Evolutionary conservation across 53 echinoderm and acorn worm species (phyloP), one percentile per base, ranked within the genome.

Genomic region (Crossaster papposus): DNA sequence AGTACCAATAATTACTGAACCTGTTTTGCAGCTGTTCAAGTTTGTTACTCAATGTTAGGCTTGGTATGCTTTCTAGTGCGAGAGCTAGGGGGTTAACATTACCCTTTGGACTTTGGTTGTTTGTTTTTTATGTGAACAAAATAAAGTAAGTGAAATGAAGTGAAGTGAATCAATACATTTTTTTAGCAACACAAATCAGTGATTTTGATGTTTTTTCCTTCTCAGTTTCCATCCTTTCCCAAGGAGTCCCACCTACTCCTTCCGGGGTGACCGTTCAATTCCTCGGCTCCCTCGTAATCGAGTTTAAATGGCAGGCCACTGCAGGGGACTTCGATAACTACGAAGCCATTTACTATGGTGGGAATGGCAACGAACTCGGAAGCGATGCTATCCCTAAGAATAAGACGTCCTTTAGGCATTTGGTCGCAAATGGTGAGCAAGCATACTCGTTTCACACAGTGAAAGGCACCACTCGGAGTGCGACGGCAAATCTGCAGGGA

Each of bases 301-400:
- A 85, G 72, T 85, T 72, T 4, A 29, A 50, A 30, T 85, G 85
- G 85, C 20, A 6, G 24, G 74, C 85, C 7, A 29, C 72, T 1
- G 54, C 23, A 1, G 85, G 85, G 0, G 85, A 85, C 85, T 85
- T 85, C 29, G 85, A 85, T 29, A 53, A 29, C 72, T 85, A 85
- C 72, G 51, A 72, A 23, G 29, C 50, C 6, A 0, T 72, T 3
- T 1, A 50, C 23, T 54, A 31, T 28, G 31, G 7, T 11, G 4
- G 24, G 51, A 3, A 0, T 1, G 44, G 28, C 38, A 23, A 30
- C 17, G 85, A 85, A 50, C 2, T 85, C 1, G 85, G 72, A 14
- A 85, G 30, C 53, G 31, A 72, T n/a, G 34, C 8, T 12, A 71
- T 85, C 38, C 54, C 50, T 37, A 85, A 85, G 51, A 30, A 53